Evolutionary conservation across 2,888 invertebrate species (phyloP).

Genomic region (Noctua janthe): DNA sequence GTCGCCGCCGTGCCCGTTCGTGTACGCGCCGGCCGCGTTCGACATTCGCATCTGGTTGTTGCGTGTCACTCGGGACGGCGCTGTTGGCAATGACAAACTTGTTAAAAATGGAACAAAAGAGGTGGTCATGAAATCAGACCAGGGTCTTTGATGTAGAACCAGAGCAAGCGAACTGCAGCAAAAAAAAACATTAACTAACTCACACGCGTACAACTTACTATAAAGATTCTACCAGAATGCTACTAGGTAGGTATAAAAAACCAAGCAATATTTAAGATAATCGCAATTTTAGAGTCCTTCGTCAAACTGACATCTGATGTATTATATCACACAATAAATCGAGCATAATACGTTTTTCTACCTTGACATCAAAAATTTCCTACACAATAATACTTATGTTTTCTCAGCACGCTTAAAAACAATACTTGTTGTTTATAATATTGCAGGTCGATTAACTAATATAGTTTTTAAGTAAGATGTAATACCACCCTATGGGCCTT

Average conservation of each 20-base stretch:
- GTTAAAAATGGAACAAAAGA: background rate
- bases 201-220: background rate
- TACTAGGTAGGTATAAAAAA: too few relatives aligned
- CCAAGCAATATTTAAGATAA: background rate
- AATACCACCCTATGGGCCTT: too few relatives aligned
- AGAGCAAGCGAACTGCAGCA: background rate
- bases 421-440: background rate
- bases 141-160: background rate
- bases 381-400: background rate
- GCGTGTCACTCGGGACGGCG: conserved; percentile 87
- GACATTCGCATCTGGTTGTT: conserved; percentile 90
- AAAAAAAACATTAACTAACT: background rate
- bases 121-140: background rate
- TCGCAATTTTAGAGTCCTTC: background rate
- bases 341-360: background rate
- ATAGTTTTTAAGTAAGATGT: too few relatives aligned
- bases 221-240: background rate
- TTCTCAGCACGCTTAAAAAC: background rate
- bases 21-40: conserved; percentile 88
- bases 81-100: conserved; percentile 70
- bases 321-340: background rate
- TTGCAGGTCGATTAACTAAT: conserved; percentile 24
- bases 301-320: background rate
- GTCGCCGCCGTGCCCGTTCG: conserved; percentile 91
- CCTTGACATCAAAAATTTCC: background rate